A percentile compares a stretch with the other conserved stretches of the same genome.
phyloP scores from a whole-genome alignment of 2,113 vertebrate genomes.

The Mobula hypostoma region DNA sequence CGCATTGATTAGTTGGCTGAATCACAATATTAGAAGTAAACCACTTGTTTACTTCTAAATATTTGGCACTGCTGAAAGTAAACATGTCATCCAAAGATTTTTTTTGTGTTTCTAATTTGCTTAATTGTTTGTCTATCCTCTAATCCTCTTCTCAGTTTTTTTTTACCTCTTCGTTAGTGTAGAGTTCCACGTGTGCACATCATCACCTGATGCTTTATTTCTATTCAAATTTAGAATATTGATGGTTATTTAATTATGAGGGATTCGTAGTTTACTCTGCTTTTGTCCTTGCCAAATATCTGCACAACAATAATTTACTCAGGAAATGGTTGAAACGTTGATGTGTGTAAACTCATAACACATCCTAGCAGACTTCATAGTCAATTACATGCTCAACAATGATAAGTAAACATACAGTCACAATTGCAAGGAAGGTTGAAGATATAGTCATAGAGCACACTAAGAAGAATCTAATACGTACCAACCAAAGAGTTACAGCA shows the following conservation, averaged over 20 bases:
- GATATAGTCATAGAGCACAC: too few relatives aligned
- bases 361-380: background rate
- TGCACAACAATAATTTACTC: background rate
- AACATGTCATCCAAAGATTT: background rate
- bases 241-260: background rate
- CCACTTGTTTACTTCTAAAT: too few relatives aligned
- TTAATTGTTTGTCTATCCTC: background rate
- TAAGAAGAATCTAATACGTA: background rate
- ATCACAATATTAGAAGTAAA: background rate
- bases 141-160: background rate
- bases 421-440: background rate
- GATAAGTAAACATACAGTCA: background rate
- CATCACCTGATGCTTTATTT: background rate
- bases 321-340: background rate
- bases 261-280: background rate
- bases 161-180: background rate
- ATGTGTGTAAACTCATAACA: background rate
- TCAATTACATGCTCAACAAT: background rate
- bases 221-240: background rate
- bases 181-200: background rate
- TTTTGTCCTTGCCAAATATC: background rate
- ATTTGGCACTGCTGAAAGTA: too few relatives aligned
- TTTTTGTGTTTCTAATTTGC: too few relatives aligned
- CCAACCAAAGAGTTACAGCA: background rate
- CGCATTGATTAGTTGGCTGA: background rate